phyloP scores from a whole-genome alignment of 1,140 invertebrate species.

The Agrypnia vestita region DNA sequence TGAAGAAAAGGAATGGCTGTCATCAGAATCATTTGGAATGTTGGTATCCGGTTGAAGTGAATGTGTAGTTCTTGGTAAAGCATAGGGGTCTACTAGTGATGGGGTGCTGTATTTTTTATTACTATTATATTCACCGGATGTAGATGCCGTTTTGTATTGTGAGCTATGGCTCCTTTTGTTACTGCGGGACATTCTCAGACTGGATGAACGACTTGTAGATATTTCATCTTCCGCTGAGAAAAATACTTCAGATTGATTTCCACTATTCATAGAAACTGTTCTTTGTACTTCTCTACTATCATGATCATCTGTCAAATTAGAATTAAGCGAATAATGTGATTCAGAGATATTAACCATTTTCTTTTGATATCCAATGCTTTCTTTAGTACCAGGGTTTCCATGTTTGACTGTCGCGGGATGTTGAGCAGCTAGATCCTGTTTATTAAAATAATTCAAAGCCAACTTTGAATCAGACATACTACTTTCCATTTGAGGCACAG shows the following conservation, averaged over 20 bases:
- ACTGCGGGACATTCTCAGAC: conserved; percentile 77
- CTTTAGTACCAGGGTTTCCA: conserved; percentile 40
- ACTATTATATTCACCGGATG: conserved; percentile 64
- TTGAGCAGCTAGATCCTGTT: conserved; percentile 57
- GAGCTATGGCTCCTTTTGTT: conserved; percentile 64
- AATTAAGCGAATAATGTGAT: conserved; percentile 76
- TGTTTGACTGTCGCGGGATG: conserved; percentile 12
- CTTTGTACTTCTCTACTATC: conserved; percentile 79
- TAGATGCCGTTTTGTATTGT: conserved; percentile 65
- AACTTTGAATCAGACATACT: conserved; percentile 88
- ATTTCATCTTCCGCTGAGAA: conserved; percentile 92
- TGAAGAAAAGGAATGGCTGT: conserved; percentile 84
- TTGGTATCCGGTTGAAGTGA: conserved; percentile 50
- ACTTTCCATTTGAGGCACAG: conserved; percentile 76
- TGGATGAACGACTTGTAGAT: conserved; percentile 78
- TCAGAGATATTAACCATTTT: conserved; percentile 74
- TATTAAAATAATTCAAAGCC: conserved; percentile 72
- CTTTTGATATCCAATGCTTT: conserved; percentile 38
- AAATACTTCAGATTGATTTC: conserved; percentile 92
- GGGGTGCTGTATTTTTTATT: conserved; percentile 58
- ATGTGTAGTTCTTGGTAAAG: conserved; percentile 40
- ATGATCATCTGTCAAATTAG: conserved; percentile 74
- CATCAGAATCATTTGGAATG: conserved; percentile 69
- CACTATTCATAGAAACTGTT: conserved; percentile 89
- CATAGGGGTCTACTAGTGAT: conserved; percentile 51